Conservation (phyloP, 2,888 invertebrate genomes). For the Eupsilia transversa region DNA sequence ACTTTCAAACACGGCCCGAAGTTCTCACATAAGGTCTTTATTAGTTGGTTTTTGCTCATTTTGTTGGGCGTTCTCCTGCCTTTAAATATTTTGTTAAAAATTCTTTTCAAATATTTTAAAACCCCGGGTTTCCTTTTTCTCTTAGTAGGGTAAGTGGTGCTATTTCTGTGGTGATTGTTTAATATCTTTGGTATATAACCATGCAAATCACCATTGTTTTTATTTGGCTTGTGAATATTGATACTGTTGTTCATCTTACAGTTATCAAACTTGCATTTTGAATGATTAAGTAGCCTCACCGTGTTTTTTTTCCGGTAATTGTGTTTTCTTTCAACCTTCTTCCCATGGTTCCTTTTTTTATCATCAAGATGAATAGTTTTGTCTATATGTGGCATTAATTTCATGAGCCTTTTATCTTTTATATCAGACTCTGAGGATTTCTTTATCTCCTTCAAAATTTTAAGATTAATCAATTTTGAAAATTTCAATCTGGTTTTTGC, state of each 20-base stretch:
- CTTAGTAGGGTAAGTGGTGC: conserved; percentile 30
- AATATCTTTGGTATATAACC: conserved; percentile 61
- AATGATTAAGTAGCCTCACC: conserved; percentile 61
- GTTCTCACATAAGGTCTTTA: conserved; percentile 77
- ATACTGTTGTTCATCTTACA: conserved; percentile 18
- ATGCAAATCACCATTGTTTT: conserved; percentile 59
- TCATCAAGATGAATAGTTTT: conserved; percentile 13
- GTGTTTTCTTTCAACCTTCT: conserved; percentile 58
- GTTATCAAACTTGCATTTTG: conserved; percentile 48
- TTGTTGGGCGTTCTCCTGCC: conserved; percentile 51
- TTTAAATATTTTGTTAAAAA: conserved; percentile 77
- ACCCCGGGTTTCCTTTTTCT: conserved; percentile 70
- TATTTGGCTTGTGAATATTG: conserved; percentile 27
- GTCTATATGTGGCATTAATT: conserved; percentile 27
- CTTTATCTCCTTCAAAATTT: conserved; percentile 55
- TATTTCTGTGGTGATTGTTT: conserved; percentile 60
- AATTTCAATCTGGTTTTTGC: conserved; percentile 63
- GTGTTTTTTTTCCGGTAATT: conserved; percentile 63
- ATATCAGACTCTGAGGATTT: neutral
- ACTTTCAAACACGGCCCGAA: conserved; percentile 73
- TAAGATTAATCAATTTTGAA: conserved; percentile 64
- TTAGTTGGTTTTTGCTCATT: conserved; percentile 69
- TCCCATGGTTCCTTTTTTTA: conserved; percentile 42
- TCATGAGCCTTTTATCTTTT: conserved; percentile 34
- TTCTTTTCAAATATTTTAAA: conserved; percentile 75